Percentiles rank a stretch among this genome's conserved stretches.
Evolutionary conservation across 2,888 invertebrate species (phyloP).

Genomic region (Agrotis clavis): DNA sequence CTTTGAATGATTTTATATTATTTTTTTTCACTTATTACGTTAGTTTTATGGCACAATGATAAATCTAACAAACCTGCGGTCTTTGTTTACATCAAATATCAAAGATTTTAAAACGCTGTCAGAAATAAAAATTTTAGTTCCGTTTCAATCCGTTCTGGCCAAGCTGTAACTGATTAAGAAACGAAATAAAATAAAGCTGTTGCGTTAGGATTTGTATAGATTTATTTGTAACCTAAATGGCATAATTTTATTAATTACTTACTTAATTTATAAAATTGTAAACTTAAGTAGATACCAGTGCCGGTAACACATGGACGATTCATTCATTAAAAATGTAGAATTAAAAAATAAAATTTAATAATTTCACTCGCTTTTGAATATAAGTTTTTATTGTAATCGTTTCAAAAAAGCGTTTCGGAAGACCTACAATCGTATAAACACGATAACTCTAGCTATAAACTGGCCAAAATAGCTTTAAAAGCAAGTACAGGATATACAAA

Average conservation of each 20-base stretch:
- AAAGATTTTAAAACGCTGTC: too few species aligned
- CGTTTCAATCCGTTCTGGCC: too few species aligned
- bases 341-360: too few species aligned
- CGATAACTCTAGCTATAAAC: background rate
- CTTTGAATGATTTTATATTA: too few species aligned
- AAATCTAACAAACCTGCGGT: too few species aligned
- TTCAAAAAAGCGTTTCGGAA: background rate
- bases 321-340: conserved; percentile 2
- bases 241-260: conserved; percentile 4
- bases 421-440: background rate
- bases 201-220: background rate
- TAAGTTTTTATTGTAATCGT: too few species aligned
- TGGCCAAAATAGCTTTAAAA: background rate
- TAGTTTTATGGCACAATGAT: too few species aligned
- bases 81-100: too few species aligned
- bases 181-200: conserved; percentile 15
- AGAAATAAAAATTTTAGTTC: too few species aligned
- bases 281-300: conserved; percentile 28
- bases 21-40: too few species aligned
- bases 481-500: background rate
- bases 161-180: background rate
- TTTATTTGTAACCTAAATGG: conserved; percentile 35
- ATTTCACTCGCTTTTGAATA: too few species aligned
- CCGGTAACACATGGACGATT: conserved; percentile 1
- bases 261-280: conserved; percentile 14